phyloP scores from a whole-genome alignment of 2,888 invertebrate species.

The Bedellia somnulentella region DNA sequence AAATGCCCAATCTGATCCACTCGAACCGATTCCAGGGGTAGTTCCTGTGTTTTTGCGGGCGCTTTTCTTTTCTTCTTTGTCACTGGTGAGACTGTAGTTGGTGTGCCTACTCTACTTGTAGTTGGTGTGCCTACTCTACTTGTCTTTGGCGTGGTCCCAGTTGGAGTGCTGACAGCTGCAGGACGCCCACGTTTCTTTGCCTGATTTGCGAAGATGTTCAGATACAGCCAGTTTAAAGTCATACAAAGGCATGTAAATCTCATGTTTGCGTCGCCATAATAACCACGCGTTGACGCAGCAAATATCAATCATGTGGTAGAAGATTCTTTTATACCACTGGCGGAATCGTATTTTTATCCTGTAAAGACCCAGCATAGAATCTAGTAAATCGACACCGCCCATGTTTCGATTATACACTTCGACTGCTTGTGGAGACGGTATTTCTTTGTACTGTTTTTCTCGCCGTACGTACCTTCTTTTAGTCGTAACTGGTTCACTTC shows the following conservation, averaged over 20 bases:
- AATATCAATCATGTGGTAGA: constrained; percentile 4
- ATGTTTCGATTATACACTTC: constrained; percentile 1
- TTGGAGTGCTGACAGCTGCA: neutral
- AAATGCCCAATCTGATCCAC: neutral
- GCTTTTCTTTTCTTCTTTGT: neutral
- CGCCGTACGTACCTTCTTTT: neutral
- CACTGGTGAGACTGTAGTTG: neutral
- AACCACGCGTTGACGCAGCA: constrained; percentile 5
- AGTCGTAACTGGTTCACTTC: constrained; percentile 1
- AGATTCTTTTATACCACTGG: constrained; percentile 2
- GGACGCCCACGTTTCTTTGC: neutral
- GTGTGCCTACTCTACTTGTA: neutral
- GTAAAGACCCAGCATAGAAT: constrained; percentile 4
- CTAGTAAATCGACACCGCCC: constrained; percentile 4
- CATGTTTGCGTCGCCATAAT: constrained; percentile 1
- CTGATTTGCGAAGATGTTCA: too few relatives aligned
- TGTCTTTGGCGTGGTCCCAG: too few relatives aligned
- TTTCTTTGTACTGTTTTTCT: constrained; percentile 1
- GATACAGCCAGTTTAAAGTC: constrained; percentile 2
- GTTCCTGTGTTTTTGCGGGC: neutral
- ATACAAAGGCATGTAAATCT: constrained; percentile 1
- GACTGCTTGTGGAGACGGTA: constrained; percentile 4
- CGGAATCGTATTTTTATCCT: constrained; percentile 3
- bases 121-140: too few relatives aligned
- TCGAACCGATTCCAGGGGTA: neutral